These are phyloP conservation scores for Steinernema carpocapsae DNA, from an alignment of 2,888 invertebrate species.

Conservation along the genomic window DNA sequence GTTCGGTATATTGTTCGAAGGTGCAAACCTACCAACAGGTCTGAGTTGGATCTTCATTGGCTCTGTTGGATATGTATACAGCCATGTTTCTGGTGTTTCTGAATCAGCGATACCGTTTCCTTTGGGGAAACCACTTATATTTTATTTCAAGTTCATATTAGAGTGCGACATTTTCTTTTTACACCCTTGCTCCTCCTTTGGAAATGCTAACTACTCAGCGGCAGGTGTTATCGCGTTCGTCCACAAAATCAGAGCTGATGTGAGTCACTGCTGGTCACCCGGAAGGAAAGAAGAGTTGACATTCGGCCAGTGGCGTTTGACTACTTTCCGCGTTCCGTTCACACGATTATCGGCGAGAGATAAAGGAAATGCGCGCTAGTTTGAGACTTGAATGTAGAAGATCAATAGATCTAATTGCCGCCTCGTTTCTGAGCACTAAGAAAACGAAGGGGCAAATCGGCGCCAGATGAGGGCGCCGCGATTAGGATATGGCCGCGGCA, in stretches of 20 bases:
- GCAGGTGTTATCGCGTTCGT: neutral
- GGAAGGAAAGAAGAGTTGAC: neutral
- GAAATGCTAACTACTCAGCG: conserved; percentile 4
- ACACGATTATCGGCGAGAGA: neutral
- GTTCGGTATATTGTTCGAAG: too few relatives aligned
- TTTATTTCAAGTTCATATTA: too few relatives aligned
- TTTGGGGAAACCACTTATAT: too few relatives aligned
- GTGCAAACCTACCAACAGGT: too few relatives aligned
- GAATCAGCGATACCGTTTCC: too few relatives aligned
- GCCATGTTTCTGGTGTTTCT: too few relatives aligned
- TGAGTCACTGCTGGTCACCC: neutral
- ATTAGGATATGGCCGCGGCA: conserved; percentile 25
- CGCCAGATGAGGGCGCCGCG: conserved; percentile 26
- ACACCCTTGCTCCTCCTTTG: too few relatives aligned
- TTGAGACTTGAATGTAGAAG: neutral
- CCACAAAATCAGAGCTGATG: neutral
- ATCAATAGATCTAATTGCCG: conserved; percentile 35
- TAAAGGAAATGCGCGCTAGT: conserved; percentile 20
- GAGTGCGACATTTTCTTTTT: too few relatives aligned
- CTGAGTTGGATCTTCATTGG: too few relatives aligned
- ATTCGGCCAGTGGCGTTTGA: conserved; percentile 3
- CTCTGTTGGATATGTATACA: too few relatives aligned
- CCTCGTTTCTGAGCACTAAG: conserved; percentile 14
- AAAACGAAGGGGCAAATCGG: conserved; percentile 30
- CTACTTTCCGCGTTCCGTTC: neutral